Evolutionary conservation across 1,140 invertebrate genomes (phyloP).

Genomic region (Trichonephila inaurata): DNA sequence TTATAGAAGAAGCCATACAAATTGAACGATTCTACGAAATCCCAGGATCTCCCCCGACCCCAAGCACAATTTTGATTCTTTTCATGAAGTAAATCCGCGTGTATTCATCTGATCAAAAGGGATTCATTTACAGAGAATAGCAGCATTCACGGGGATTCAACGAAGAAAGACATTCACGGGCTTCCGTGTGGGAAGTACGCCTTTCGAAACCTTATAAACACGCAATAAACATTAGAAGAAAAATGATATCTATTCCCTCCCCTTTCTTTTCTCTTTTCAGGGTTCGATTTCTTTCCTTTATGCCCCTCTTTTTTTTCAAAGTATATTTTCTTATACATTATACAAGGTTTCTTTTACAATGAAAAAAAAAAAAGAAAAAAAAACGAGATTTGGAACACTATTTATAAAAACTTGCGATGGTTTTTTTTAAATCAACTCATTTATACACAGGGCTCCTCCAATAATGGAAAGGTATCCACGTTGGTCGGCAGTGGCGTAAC

Average conservation of each 20-base stretch:
- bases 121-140: not conserved
- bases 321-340: too few species aligned
- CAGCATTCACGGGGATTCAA: not conserved
- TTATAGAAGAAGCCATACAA: not conserved
- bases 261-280: not conserved
- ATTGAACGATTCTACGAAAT: not conserved
- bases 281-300: not conserved
- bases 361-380: too few species aligned
- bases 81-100: not conserved
- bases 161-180: not conserved
- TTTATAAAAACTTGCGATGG: too few species aligned
- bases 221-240: not conserved
- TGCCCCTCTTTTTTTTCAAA: too few species aligned
- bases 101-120: not conserved
- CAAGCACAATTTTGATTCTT: not conserved
- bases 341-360: too few species aligned
- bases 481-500: too few species aligned
- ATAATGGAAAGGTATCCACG: too few species aligned
- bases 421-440: too few species aligned
- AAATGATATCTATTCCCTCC: not conserved
- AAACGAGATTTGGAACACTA: too few species aligned
- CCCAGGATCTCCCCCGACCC: not conserved
- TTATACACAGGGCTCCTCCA: too few species aligned
- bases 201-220: constrained; percentile 24
- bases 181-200: not conserved